phyloP scores from a whole-genome alignment of 1,140 invertebrate species.

The Neelides sp. region DNA sequence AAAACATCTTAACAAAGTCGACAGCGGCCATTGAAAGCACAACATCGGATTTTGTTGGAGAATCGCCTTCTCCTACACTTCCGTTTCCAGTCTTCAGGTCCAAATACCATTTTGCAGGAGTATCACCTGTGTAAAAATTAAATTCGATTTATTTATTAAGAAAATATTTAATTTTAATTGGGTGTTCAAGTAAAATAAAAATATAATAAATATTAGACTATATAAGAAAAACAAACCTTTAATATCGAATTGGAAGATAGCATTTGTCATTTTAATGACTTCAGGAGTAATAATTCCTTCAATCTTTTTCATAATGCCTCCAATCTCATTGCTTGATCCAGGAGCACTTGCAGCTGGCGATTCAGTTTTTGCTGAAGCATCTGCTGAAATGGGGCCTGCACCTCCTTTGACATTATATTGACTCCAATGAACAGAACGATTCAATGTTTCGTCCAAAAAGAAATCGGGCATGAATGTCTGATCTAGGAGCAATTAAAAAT shows the following conservation, averaged over 20 bases:
- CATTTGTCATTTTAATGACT: slow-evolving; percentile 64
- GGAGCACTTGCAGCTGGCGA: background rate
- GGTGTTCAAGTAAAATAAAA: no score
- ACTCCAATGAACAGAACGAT: slow-evolving; percentile 20
- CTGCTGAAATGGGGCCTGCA: no score
- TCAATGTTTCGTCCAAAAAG: slow-evolving; percentile 57
- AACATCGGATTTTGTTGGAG: slow-evolving; percentile 57
- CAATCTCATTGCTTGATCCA: slow-evolving; percentile 48
- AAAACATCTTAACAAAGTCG: slow-evolving; percentile 46
- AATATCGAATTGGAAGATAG: slow-evolving; percentile 77
- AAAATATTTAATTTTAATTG: no score
- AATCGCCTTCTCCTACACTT: slow-evolving; percentile 59
- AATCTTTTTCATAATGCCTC: slow-evolving; percentile 53
- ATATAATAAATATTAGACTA: no score
- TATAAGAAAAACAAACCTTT: no score
- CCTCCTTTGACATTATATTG: no score
- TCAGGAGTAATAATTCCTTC: slow-evolving; percentile 53
- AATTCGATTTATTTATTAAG: background rate
- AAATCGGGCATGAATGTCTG: slow-evolving; percentile 68
- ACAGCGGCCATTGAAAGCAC: slow-evolving; percentile 66
- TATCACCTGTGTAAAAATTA: no score
- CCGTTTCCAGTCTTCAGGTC: slow-evolving; percentile 81
- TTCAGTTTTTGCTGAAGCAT: no score
- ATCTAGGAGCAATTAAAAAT: no score
- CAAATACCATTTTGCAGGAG: slow-evolving; percentile 69